phyloP scores from a whole-genome alignment of 2,888 invertebrate species.

The Lucinisca nassula region DNA sequence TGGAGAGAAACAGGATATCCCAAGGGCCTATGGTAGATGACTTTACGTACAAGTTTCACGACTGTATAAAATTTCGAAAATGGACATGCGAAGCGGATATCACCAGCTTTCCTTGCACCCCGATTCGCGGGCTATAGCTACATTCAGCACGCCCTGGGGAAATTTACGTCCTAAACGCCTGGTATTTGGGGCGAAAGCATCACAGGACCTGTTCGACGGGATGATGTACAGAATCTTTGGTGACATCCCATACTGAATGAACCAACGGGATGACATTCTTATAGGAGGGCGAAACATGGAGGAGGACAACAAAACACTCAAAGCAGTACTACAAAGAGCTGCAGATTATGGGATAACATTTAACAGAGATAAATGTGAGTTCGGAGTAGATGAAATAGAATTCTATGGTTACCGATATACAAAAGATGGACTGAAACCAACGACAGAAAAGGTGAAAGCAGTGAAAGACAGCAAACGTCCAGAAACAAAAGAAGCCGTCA shows the following conservation, averaged over 20 bases:
- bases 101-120: background rate
- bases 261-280: constrained; percentile 1
- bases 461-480: constrained; percentile 23
- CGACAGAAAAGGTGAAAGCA: constrained; percentile 24
- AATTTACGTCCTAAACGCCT: constrained; percentile 21
- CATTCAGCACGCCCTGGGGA: constrained; percentile 26
- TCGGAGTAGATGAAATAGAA: constrained; percentile 28
- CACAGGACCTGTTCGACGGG: constrained; percentile 20
- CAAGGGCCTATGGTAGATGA: constrained; percentile 47
- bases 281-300: constrained; percentile 13
- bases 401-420: constrained; percentile 35
- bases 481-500: constrained; percentile 32
- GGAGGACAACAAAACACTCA: constrained; percentile 36
- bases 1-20: constrained; percentile 30
- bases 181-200: constrained; percentile 42
- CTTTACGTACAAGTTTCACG: constrained; percentile 36
- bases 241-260: constrained; percentile 9
- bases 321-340: constrained; percentile 35
- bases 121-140: background rate
- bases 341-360: constrained; percentile 29
- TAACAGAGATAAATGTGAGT: constrained; percentile 29
- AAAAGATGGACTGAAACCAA: constrained; percentile 36
- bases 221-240: constrained; percentile 2
- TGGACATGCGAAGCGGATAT: constrained; percentile 3
- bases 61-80: constrained; percentile 14